Base-by-base conservation (phyloP, 2,797 vertebrate species). In the Scyliorhinus canicula region DNA sequence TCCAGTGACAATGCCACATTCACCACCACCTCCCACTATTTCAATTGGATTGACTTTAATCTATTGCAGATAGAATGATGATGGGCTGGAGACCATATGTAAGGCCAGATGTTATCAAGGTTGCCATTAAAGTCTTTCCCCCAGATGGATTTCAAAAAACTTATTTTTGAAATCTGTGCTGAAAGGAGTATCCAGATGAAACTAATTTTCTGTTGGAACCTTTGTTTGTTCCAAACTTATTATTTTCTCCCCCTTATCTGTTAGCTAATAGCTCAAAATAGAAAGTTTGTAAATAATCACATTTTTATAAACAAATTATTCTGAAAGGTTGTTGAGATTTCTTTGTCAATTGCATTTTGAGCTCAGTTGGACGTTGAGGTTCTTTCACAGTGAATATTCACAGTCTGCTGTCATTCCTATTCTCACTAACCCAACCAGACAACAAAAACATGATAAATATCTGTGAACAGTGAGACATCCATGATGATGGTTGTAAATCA, bases 71-170 rank as follows among this genome's bases (percentile, higher is more conserved):
- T 93, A 69, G 40, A 50, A 71, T 0, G 35, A 50, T 74, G 52
- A 35, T 94, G 31, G 67, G 21, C 28, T 71, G 16, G 16, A 65
- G 44, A 44, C 93, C 67, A 71, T 50, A 71, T 74, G 55, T 35
- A 50, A 19, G 52, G 67, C 93, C 67, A 94, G 93, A 74, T 74
- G 44, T 94, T 12, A n/a, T 55, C 67, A 52, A 94, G 67, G 93
- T 74, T 52, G 28, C 35, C 52, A 65, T 35, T 94, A 69, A 94
- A 50, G 47, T 94, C 47, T 94, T n/a, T 0, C 93, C 52, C 44
- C 67, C 93, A 94, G 93, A 94, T 94, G 47, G 65, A 74, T 94
- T 94, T 94, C 67, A 74, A 94, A 74, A 67, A 94, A 28, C 65
- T n/a, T 71, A 50, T 50, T 50, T 71, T 71, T 71, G 63, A 71